Evolutionary conservation across 2,797 vertebrate species (phyloP), one percentile per base, ranked within the genome.

Genomic region (Peromyscus attwateri): DNA sequence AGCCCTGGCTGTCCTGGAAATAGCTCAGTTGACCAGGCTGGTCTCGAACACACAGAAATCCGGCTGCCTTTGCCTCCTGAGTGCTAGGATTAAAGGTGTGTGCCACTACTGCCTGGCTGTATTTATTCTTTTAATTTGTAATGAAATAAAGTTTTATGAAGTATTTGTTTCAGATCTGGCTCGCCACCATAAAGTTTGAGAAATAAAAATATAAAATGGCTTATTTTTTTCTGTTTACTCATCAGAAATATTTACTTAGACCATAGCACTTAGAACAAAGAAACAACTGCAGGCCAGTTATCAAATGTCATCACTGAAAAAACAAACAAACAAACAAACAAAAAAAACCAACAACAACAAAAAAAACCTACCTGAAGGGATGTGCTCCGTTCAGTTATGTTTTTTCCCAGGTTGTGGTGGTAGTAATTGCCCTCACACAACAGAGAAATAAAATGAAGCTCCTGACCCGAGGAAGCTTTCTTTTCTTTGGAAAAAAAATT

Each of bases 261-360:
- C 97, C 97, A 73, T 98, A 98, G 98, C 98, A 98, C 98, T 98
- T 98, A 98, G 98, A 98, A 98, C 97, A 98, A 97, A 98, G 98
- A 98, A 99, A 98, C 97, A 98, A 98, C 98, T 98, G 98, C 98
- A 98, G 98, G 98, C 98, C 98, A 99, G 98, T 98, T 98, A 98
- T 98, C 97, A 97, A 98, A 98, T 98, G 98, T 98, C 98, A 98
- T 98, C 98, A 98, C 98, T 98, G 98, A 55, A 52, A 98, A 98
- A 98, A 97, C n/a, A n/a, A n/a, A n/a, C n/a, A n/a, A n/a, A n/a
- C n/a, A n/a, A n/a, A n/a, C n/a, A n/a, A n/a, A n/a, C n/a, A 55
- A 52, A 98, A 98, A 98, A 97, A 97, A 98, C n/a, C n/a, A n/a
- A n/a, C n/a, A n/a, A n/a, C n/a, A n/a, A n/a, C n/a, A 52, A 55